A percentile compares a stretch with the other conserved stretches of the same genome.
Conservation (phyloP, 2,113 vertebrate genomes). For the Aptenodytes patagonicus region DNA sequence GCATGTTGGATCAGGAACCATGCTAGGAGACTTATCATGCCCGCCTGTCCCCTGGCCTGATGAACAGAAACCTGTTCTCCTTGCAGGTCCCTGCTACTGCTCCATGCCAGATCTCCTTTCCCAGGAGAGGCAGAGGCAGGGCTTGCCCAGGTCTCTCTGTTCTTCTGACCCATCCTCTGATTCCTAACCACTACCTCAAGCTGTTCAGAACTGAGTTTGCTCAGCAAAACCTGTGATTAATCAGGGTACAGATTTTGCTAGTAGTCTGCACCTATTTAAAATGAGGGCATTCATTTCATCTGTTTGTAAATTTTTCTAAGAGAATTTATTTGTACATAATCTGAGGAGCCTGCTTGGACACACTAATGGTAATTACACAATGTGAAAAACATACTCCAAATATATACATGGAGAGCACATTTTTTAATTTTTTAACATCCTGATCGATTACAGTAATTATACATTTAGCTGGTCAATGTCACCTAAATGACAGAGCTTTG, state of each 20-base stretch:
- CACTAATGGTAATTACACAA: not conserved
- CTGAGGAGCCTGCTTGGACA: not conserved
- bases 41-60: not conserved
- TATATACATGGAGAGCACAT: not conserved
- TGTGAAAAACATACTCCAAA: not conserved
- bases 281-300: not conserved
- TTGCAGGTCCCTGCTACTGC: not conserved
- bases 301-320: not conserved
- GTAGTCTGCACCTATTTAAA: not conserved
- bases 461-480: conserved; percentile 22
- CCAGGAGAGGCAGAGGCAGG: not conserved
- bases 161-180: not conserved
- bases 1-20: fast-evolving
- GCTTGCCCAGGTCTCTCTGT: not conserved
- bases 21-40: not conserved
- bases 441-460: conserved; percentile 37
- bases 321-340: not conserved
- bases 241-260: not conserved
- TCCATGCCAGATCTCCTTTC: not conserved
- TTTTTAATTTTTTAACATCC: not conserved
- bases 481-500: conserved; percentile 12
- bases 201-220: not conserved
- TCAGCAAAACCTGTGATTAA: not conserved
- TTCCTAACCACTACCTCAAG: not conserved
- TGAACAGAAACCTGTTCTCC: not conserved